Conservation (phyloP, 1,140 invertebrate genomes). For the Platyura marginata region DNA sequence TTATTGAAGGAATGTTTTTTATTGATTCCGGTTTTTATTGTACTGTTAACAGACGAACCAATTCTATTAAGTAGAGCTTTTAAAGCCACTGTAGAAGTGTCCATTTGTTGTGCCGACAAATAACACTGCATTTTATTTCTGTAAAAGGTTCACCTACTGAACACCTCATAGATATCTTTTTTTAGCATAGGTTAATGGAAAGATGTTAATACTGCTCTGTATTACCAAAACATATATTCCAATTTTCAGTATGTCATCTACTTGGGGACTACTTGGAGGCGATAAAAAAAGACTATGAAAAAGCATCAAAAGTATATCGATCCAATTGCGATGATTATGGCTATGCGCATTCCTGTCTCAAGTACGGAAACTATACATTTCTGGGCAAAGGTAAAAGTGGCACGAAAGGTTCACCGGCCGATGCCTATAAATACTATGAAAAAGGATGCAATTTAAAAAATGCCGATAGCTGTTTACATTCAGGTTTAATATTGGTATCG, state of each 20-base stretch:
- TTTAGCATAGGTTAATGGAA: background rate
- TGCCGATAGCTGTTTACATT: slow-evolving; percentile 49
- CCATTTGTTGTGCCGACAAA: no score
- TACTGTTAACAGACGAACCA: no score
- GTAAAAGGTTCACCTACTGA: no score
- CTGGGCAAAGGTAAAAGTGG: slow-evolving; percentile 37
- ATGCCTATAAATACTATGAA: slow-evolving; percentile 50
- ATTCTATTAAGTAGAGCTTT: no score
- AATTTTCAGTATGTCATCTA: slow-evolving; percentile 66
- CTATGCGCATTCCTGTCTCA: slow-evolving; percentile 65
- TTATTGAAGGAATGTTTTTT: no score
- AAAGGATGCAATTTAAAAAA: slow-evolving; percentile 58
- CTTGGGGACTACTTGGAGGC: slow-evolving; percentile 73
- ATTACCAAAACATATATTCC: background rate
- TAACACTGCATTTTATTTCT: no score
- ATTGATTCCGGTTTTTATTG: no score
- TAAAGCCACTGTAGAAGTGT: no score
- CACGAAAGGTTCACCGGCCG: slow-evolving; percentile 28
- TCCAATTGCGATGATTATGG: slow-evolving; percentile 70
- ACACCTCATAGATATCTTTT: background rate
- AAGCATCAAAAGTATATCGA: slow-evolving; percentile 60
- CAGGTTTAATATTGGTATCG: slow-evolving; percentile 45
- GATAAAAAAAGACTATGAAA: slow-evolving; percentile 57
- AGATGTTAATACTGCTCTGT: slow-evolving; percentile 5
- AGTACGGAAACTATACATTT: slow-evolving; percentile 54